Percentiles rank a stretch among this genome's conserved stretches.
These are phyloP conservation scores for Remorina albescens DNA, from an alignment of 2,797 vertebrate genomes.

Conservation along the genomic window DNA sequence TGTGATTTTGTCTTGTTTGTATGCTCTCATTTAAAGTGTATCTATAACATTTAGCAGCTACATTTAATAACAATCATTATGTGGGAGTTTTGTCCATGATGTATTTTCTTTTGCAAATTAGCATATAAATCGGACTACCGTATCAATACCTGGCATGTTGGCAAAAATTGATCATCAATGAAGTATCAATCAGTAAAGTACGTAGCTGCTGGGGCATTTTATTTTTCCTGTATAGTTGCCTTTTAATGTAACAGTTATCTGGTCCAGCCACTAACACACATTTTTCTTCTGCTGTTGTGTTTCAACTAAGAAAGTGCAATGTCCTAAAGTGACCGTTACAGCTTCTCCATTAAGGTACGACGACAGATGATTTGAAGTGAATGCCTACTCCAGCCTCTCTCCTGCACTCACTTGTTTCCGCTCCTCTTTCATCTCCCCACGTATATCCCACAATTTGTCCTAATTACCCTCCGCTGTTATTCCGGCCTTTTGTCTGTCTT, in stretches of 20 bases:
- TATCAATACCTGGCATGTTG: too few relatives aligned
- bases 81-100: too few relatives aligned
- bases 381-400: slow-evolving; percentile 31
- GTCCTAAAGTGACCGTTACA: neutral
- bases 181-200: too few relatives aligned
- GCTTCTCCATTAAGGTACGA: slow-evolving; percentile 14
- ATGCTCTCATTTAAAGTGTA: too few relatives aligned
- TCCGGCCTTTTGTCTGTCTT: slow-evolving; percentile 66
- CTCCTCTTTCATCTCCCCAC: slow-evolving; percentile 52
- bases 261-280: neutral
- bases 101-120: too few relatives aligned
- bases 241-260: neutral
- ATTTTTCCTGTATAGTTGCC: too few relatives aligned
- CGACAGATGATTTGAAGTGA: slow-evolving; percentile 31
- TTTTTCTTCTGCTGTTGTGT: neutral
- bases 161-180: too few relatives aligned
- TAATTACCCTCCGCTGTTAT: slow-evolving; percentile 70
- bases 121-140: too few relatives aligned
- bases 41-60: too few relatives aligned
- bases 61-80: too few relatives aligned
- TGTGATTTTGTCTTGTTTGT: neutral
- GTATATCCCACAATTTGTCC: slow-evolving; percentile 42
- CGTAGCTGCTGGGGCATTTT: too few relatives aligned
- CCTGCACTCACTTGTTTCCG: slow-evolving; percentile 21
- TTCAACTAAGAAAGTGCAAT: neutral